These are phyloP conservation scores for Mirza zaza DNA, from an alignment of 2,113 vertebrate species.

Conservation along the genomic window DNA sequence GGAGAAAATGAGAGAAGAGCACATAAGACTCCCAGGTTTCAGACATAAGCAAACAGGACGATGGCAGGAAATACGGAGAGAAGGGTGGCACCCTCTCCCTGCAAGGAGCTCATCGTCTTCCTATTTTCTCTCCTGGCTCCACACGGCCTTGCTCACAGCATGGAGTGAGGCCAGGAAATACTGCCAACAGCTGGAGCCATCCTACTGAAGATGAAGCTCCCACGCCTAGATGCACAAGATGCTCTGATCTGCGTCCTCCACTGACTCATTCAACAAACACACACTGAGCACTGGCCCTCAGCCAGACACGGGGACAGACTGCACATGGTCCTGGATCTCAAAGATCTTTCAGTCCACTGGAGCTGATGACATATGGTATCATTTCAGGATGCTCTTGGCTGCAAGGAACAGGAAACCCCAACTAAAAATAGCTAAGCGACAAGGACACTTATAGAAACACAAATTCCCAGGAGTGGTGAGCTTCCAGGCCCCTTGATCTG, in stretches of 20 bases:
- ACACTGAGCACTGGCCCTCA: background rate
- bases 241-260: background rate
- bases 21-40: background rate
- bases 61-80: background rate
- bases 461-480: background rate
- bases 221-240: background rate
- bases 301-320: background rate
- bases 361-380: too few relatives aligned
- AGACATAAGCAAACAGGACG: background rate
- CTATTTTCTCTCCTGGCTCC: background rate
- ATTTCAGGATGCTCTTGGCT: background rate
- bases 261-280: background rate
- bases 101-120: too few relatives aligned
- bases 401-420: background rate
- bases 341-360: background rate
- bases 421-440: background rate
- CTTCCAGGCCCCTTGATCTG: too few relatives aligned
- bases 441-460: background rate
- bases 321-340: background rate
- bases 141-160: background rate
- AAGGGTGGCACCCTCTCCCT: background rate
- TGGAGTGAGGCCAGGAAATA: background rate
- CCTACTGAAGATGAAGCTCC: background rate
- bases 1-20: background rate
- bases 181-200: too few relatives aligned